These are phyloP conservation scores for Pseudomyrmex flavicornis DNA, from an alignment of 1,140 invertebrate species.

Conservation along the genomic window DNA sequence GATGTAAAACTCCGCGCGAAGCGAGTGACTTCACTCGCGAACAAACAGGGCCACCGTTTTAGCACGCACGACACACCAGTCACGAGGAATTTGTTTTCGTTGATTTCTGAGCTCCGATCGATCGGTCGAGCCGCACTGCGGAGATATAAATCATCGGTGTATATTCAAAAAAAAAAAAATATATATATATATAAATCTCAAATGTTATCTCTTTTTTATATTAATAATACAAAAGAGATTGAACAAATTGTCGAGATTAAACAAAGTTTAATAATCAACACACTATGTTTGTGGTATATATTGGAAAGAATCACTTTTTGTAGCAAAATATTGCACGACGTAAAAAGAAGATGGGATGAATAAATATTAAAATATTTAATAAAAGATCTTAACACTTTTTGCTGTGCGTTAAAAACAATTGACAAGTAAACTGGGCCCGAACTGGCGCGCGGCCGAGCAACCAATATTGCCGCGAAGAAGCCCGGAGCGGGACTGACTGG, in stretches of 20 bases:
- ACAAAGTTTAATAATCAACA: constrained; percentile 8
- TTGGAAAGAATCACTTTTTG: background rate
- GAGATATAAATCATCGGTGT: background rate
- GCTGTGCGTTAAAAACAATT: background rate
- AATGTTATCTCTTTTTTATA: too few relatives aligned
- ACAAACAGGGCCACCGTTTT: constrained; percentile 36
- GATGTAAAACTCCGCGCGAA: constrained; percentile 23
- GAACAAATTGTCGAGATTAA: background rate
- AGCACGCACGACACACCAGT: constrained; percentile 26
- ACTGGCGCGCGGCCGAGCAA: constrained; percentile 48
- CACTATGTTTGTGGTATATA: too few relatives aligned
- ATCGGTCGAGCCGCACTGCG: background rate
- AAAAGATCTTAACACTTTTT: background rate
- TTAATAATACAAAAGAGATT: background rate
- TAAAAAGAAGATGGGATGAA: background rate
- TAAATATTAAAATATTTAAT: background rate
- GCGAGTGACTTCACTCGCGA: constrained; percentile 7
- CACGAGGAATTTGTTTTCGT: constrained; percentile 2
- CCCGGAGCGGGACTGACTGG: constrained; percentile 79
- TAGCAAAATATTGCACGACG: too few relatives aligned
- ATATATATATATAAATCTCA: too few relatives aligned
- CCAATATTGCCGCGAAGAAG: constrained; percentile 77
- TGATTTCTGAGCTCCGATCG: background rate
- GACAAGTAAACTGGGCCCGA: background rate
- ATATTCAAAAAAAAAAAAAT: background rate